Base-by-base conservation (phyloP, 2,797 vertebrate genomes). In the Knipowitschia caucasica region DNA sequence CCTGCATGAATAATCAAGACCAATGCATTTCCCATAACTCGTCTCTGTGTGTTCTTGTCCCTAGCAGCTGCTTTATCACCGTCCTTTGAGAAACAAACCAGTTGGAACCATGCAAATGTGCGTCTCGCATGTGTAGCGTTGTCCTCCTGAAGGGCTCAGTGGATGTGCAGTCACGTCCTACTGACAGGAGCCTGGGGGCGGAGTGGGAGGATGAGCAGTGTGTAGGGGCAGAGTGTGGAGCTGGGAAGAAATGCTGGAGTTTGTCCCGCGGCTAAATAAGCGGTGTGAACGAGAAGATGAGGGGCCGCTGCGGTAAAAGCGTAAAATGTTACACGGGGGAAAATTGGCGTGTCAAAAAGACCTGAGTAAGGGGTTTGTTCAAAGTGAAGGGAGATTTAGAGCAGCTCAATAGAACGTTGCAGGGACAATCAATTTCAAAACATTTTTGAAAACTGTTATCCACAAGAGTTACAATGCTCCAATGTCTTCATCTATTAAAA, bases 141-240 rank as follows among this genome's bases (percentile, higher is more conserved):
- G 34, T 71, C 58, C 67, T 70, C 62, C 68, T 88, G 83, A 85
- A 84, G 70, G 81, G 73, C 70, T 62, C 34, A 50, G 27, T 43
- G 56, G 78, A 89, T 89, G 85, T 88, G 69, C 35, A 50, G 81
- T 87, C 87, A 89, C 75, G 77, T 69, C 64, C 79, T 62, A 44
- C 35, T 45, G 55, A 62, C 61, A 72, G 72, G 58, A 31, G 43
- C 54, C 54, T 24, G 62, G 47, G 39, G 29, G 49, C 20, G 17
- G 60, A 74, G 66, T 50, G 55, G 45, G 52, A 52, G 56, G 71
- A 59, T 31, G 61, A 47, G 18, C 15, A 4, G 27, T 25, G 57
- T 63, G 60, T 6, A 43, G 72, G 54, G 36, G 67, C 36, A 31
- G 1, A 21, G 60, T 52, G 56, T 64, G 59, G 52, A 40, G 36